Evolutionary conservation across 2,113 vertebrate species (phyloP).

Genomic region (Daphoenositta chrysoptera): DNA sequence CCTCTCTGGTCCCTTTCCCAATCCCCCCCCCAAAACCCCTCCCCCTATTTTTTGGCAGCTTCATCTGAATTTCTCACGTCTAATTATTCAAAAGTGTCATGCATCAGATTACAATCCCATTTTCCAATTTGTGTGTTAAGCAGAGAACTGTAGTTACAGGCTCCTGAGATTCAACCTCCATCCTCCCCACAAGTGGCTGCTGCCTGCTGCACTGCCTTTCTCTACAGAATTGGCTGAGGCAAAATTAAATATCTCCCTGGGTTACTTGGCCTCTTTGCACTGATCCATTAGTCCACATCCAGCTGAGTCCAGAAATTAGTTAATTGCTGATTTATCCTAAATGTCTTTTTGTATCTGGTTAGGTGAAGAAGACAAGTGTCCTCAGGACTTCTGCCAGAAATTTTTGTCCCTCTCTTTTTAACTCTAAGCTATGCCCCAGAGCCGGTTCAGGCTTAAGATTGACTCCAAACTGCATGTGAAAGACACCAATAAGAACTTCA

Average conservation of each 20-base stretch:
- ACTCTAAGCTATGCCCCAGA: neutral
- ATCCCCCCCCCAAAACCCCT: too few relatives aligned
- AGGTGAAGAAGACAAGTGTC: neutral
- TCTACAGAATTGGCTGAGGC: neutral
- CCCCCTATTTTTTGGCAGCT: neutral
- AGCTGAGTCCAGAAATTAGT: neutral
- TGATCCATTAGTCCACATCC: neutral
- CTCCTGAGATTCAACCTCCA: neutral
- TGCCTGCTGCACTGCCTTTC: neutral
- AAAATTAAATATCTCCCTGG: slow-evolving; percentile 3
- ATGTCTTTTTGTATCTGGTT: neutral
- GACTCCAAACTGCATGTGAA: neutral
- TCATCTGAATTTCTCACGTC: slow-evolving; percentile 8
- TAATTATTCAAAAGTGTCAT: slow-evolving; percentile 3
- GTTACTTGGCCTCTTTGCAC: neutral
- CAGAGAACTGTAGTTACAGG: neutral
- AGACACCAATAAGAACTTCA: neutral
- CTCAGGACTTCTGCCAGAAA: neutral
- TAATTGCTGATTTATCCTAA: neutral
- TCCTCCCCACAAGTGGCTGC: neutral
- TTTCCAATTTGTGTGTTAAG: slow-evolving; percentile 19
- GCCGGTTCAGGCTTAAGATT: neutral
- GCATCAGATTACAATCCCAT: slow-evolving; percentile 21
- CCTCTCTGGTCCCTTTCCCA: rapidly evolving
- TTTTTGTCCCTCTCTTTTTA: neutral